phyloP scores from a whole-genome alignment of 2,113 vertebrate genomes.

The Periophthalmodon schlosseri region DNA sequence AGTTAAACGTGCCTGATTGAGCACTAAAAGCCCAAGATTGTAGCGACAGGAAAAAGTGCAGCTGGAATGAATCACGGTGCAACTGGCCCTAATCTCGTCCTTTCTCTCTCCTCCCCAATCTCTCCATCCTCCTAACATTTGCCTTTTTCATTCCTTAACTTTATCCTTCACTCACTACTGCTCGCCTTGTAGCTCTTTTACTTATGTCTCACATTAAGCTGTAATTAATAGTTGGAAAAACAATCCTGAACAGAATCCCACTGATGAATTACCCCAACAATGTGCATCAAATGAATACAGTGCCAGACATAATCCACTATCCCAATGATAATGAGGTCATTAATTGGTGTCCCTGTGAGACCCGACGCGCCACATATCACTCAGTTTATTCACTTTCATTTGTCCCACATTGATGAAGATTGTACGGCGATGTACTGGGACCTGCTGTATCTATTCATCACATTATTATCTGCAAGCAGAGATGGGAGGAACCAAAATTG shows the following conservation, averaged over 20 bases:
- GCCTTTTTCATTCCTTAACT: not conserved
- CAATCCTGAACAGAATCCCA: constrained; percentile 23
- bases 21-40: constrained; percentile 34
- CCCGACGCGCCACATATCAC: constrained; percentile 11
- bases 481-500: not conserved
- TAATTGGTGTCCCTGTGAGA: constrained; percentile 19
- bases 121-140: constrained; percentile 6
- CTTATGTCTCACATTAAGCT: not conserved
- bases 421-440: not conserved
- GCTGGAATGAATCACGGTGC: constrained; percentile 47
- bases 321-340: constrained; percentile 37
- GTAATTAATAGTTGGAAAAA: constrained; percentile 5
- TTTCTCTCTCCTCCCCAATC: constrained; percentile 20
- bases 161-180: not conserved
- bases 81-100: constrained; percentile 12
- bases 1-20: constrained; percentile 34
- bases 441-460: not conserved
- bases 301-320: constrained; percentile 15
- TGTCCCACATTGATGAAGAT: not conserved
- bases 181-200: not conserved
- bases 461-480: not conserved
- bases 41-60: constrained; percentile 51
- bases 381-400: constrained; percentile 17
- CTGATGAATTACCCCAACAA: constrained; percentile 25
- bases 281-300: constrained; percentile 29